These are phyloP conservation scores for Ganaspis brasiliensis DNA, from an alignment of 2,888 invertebrate species.

Conservation along the genomic window DNA sequence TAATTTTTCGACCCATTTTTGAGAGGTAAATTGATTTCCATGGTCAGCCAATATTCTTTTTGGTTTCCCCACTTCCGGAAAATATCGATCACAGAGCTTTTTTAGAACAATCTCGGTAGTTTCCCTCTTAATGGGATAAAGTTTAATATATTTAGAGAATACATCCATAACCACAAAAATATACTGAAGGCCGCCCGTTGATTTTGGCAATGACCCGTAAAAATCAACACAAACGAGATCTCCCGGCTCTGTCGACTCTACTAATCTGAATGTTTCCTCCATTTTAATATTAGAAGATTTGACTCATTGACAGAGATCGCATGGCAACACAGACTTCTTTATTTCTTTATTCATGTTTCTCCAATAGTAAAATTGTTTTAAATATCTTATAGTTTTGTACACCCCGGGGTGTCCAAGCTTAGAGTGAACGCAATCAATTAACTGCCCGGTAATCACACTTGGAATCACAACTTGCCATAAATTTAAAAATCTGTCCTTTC, in stretches of 20 bases:
- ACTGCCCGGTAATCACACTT: background rate
- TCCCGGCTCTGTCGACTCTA: conserved; percentile 6
- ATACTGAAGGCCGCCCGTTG: conserved; percentile 20
- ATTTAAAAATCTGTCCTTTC: no score
- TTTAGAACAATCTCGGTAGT: conserved; percentile 43
- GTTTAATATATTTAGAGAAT: conserved; percentile 26
- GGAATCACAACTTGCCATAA: conserved; percentile 33
- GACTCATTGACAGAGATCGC: conserved; percentile 54
- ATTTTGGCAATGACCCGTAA: conserved; percentile 39
- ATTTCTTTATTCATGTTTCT: conserved; percentile 14
- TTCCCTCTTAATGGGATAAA: conserved; percentile 56
- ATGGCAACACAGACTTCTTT: conserved; percentile 37
- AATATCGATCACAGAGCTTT: background rate
- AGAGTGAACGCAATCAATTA: background rate
- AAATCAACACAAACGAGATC: conserved; percentile 44
- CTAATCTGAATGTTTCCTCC: conserved; percentile 44
- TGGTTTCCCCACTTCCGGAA: background rate
- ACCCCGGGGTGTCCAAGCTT: conserved; percentile 44
- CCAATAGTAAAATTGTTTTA: conserved; percentile 5
- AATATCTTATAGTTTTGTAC: background rate
- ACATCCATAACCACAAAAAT: conserved; percentile 43
- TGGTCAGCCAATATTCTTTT: background rate
- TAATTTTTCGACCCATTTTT: conserved; percentile 51
- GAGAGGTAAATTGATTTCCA: conserved; percentile 43
- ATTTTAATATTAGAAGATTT: conserved; percentile 41